These are phyloP conservation scores for Leptonema lineaticorne DNA, from an alignment of 1,140 invertebrate genomes.

Conservation along the genomic window DNA sequence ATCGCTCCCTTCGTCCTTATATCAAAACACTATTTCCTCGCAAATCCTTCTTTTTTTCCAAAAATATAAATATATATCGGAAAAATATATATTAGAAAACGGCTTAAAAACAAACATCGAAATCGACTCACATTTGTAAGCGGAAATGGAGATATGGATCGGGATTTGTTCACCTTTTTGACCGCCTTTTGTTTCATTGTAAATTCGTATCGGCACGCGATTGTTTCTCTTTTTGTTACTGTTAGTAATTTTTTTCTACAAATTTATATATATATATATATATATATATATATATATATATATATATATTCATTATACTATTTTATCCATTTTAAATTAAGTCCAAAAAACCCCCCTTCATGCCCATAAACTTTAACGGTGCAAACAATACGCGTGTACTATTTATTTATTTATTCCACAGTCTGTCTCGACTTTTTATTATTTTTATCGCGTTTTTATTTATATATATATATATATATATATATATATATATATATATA, in stretches of 20 bases:
- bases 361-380: neutral
- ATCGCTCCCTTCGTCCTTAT: too few relatives aligned
- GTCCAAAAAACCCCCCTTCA: too few relatives aligned
- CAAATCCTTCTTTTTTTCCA: too few relatives aligned
- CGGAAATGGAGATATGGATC: constrained; percentile 41
- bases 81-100: neutral
- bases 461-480: too few relatives aligned
- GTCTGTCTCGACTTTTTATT: neutral
- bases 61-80: neutral
- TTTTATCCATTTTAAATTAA: too few relatives aligned
- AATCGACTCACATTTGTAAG: constrained; percentile 40
- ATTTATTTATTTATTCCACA: neutral
- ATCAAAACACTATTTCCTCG: too few relatives aligned
- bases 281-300: too few relatives aligned
- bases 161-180: constrained; percentile 42
- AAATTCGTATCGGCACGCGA: constrained; percentile 41
- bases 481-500: too few relatives aligned
- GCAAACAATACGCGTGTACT: neutral
- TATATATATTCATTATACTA: too few relatives aligned
- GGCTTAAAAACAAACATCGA: constrained; percentile 32
- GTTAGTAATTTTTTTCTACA: too few relatives aligned
- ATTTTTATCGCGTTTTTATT: neutral
- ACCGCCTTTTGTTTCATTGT: constrained; percentile 40
- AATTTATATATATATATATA: too few relatives aligned
- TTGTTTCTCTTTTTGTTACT: constrained; percentile 32